Conservation (phyloP, 2,113 vertebrate species). For the Castor canadensis region DNA sequence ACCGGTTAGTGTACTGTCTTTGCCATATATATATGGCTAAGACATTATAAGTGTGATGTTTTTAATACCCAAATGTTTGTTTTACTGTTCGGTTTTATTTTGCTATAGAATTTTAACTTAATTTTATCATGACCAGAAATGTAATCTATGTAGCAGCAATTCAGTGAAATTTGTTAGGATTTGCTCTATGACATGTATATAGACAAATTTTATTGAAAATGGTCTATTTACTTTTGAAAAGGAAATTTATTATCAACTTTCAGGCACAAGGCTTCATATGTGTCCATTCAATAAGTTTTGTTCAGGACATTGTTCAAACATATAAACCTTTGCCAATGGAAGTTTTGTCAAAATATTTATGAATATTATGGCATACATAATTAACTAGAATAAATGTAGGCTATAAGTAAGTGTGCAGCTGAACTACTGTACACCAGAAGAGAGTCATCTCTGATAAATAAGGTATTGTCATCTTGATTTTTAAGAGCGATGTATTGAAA, state of each 20-base stretch:
- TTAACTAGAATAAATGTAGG: background rate
- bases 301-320: background rate
- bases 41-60: background rate
- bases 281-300: background rate
- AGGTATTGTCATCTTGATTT: background rate
- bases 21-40: background rate
- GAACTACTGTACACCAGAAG: background rate
- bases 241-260: background rate
- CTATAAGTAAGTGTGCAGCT: background rate
- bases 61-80: background rate
- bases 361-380: background rate
- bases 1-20: background rate
- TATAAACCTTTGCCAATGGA: background rate
- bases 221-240: background rate
- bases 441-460: background rate
- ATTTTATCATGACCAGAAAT: background rate
- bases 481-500: background rate
- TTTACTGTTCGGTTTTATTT: background rate
- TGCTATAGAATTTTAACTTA: background rate
- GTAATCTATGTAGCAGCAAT: background rate
- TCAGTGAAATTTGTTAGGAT: background rate
- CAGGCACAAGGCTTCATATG: background rate
- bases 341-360: background rate
- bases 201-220: background rate
- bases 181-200: background rate